Conservation (phyloP, 1,140 invertebrate species). For the Mamestra configurata region DNA sequence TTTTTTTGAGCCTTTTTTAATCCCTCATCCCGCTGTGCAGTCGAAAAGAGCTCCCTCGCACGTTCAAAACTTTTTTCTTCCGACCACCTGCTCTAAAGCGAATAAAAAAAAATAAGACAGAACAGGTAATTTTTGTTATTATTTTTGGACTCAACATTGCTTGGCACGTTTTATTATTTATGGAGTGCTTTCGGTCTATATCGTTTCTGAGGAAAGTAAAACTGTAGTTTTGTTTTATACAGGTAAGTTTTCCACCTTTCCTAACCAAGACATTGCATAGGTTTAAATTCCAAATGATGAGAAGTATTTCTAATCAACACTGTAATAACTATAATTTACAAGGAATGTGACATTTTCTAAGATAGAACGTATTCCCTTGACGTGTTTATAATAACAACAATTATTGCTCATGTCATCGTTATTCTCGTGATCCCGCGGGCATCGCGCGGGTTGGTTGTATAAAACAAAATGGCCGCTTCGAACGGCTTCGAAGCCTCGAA, state of each 20-base stretch:
- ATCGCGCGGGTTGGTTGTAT: conserved; percentile 49
- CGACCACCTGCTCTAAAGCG: conserved; percentile 54
- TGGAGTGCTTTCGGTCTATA: background rate
- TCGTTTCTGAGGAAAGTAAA: background rate
- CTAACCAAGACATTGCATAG: background rate
- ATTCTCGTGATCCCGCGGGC: conserved; percentile 51
- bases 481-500: conserved; percentile 58
- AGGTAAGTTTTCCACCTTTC: background rate
- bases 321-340: conserved; percentile 21
- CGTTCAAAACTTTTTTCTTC: conserved; percentile 52
- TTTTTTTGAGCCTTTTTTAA: conserved; percentile 40
- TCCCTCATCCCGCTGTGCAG: conserved; percentile 39
- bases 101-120: conserved; percentile 56
- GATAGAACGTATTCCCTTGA: background rate
- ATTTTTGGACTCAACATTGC: conserved; percentile 45
- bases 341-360: conserved; percentile 33
- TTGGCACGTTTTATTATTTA: conserved; percentile 43
- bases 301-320: conserved; percentile 1
- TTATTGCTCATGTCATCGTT: conserved; percentile 33
- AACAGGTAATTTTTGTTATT: conserved; percentile 57
- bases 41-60: conserved; percentile 52
- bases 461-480: conserved; percentile 80
- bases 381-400: conserved; percentile 47
- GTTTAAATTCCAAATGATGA: background rate
- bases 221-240: background rate